These are phyloP conservation scores for Oreortyx pictus DNA, from an alignment of 2,797 vertebrate species.

Conservation along the genomic window DNA sequence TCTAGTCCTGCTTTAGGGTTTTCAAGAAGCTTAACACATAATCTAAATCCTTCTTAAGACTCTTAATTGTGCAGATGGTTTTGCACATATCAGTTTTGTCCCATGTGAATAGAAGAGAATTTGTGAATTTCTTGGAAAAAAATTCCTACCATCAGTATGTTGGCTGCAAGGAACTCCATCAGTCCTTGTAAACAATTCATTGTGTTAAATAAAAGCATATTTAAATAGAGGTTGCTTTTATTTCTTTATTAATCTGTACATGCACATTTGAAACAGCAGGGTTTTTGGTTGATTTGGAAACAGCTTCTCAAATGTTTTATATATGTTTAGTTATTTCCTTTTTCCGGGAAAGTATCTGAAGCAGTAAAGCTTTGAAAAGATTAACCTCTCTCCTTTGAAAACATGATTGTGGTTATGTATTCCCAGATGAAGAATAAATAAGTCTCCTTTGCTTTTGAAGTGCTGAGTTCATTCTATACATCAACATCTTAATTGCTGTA, in stretches of 20 bases:
- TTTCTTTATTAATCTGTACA: background rate
- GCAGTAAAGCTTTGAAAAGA: background rate
- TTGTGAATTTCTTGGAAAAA: slow-evolving; percentile 21
- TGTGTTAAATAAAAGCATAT: background rate
- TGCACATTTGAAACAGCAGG: background rate
- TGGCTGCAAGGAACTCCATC: background rate
- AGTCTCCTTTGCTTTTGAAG: background rate
- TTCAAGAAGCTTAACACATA: slow-evolving; percentile 30
- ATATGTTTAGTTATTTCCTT: background rate
- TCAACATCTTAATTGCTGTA: background rate
- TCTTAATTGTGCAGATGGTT: slow-evolving; percentile 52
- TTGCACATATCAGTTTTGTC: slow-evolving; percentile 25
- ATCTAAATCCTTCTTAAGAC: slow-evolving; percentile 59
- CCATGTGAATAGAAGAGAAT: slow-evolving; percentile 36
- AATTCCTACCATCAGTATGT: slow-evolving; percentile 4
- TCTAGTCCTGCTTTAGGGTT: background rate
- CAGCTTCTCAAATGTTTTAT: slow-evolving; percentile 5
- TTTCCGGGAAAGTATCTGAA: background rate
- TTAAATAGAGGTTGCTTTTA: background rate
- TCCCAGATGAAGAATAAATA: background rate
- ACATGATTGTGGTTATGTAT: background rate
- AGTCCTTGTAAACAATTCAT: background rate
- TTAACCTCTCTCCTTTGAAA: background rate
- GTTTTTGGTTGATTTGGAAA: background rate
- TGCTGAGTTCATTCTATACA: background rate